Evolutionary conservation across 2,113 vertebrate species (phyloP), one percentile per base, ranked within the genome.

Genomic region (Balaeniceps rex): DNA sequence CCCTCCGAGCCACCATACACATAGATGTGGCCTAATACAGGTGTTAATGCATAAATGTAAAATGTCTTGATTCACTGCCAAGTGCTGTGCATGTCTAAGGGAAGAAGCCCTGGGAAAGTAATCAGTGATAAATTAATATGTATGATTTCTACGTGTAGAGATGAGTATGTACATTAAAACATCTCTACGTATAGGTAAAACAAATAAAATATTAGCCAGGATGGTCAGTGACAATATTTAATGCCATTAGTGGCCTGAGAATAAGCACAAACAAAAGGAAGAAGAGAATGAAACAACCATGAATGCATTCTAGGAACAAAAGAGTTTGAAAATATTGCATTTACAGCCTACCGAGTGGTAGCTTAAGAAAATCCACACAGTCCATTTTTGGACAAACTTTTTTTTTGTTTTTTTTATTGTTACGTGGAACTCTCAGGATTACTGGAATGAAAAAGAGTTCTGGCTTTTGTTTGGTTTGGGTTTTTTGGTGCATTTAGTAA

Each of bases 1-100:
- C n/a, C 25, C 85, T 89, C 23, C 0, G 4, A 84, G 65, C 46
- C 42, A 40, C 42, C 42, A 3, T 9, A 26, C 0, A 0, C 36
- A 55, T 33, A 81, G 85, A 3, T 0, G 0, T 34, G n/a, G 54
- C 68, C 72, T 42, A 38, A 12, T 54, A 28, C 46, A 81, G 13
- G 26, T 60, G 77, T 33, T 80, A 69, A 65, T 76, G 33, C 75
- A 19, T 31, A 55, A n/a, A 38, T 31, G 5, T 84, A 46, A 74
- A 42, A 84, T 34, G 19, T 19, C 74, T 89, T 31, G 14, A 40
- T 24, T 63, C 0, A 1, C 31, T 93, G 80, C 69, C 47, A 51
- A 51, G 38, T 21, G 33, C 52, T 89, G 60, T 1, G 2, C 18
- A 19, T 1, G 0, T 49, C 24, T 34, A 46, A 87, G 55, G 55